These are phyloP conservation scores for Priocnemis perturbator DNA, from an alignment of 2,888 invertebrate genomes.

Conservation along the genomic window DNA sequence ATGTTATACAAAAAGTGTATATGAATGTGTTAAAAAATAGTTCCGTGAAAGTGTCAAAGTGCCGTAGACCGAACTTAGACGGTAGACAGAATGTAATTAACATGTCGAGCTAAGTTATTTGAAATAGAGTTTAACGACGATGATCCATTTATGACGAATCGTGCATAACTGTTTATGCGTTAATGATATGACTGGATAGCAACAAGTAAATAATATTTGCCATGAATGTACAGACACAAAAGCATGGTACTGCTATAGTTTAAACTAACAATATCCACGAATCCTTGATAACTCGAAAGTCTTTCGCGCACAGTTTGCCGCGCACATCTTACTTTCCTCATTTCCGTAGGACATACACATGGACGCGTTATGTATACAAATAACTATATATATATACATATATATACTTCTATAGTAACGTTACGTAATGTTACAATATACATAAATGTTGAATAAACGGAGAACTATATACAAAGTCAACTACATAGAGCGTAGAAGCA, in stretches of 20 bases:
- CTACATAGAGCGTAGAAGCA: too few species aligned
- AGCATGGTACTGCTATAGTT: neutral
- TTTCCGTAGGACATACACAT: too few species aligned
- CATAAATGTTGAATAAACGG: slow-evolving; percentile 4
- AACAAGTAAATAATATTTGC: neutral
- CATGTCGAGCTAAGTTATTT: neutral
- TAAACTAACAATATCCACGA: too few species aligned
- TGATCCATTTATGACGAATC: neutral
- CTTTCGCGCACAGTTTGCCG: too few species aligned
- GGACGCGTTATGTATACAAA: too few species aligned
- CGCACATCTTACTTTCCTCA: too few species aligned
- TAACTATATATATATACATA: too few species aligned
- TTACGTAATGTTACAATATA: neutral
- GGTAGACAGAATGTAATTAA: slow-evolving; percentile 5
- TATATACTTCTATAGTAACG: too few species aligned
- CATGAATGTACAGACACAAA: neutral
- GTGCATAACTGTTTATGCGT: neutral
- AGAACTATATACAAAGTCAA: too few species aligned
- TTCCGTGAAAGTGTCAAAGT: slow-evolving; percentile 33
- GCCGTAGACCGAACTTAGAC: slow-evolving; percentile 23
- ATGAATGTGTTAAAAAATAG: slow-evolving; percentile 22
- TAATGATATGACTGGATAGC: neutral
- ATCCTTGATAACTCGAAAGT: too few species aligned
- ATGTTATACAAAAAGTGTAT: slow-evolving; percentile 31
- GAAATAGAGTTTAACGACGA: neutral